Evolutionary conservation across 2,797 vertebrate species (phyloP).

Genomic region (Todus mexicanus): DNA sequence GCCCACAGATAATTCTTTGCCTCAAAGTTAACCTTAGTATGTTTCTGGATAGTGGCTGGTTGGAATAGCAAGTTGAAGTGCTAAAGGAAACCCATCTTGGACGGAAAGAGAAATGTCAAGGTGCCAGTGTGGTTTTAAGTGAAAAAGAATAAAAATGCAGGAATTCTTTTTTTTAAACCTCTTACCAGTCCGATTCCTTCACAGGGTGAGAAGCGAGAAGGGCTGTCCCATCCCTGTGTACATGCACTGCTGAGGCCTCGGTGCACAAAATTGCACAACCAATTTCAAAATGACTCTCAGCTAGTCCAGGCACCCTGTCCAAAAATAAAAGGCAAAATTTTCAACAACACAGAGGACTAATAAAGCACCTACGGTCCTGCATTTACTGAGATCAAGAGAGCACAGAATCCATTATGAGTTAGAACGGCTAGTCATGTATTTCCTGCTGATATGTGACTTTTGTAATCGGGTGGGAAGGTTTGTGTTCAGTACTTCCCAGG

Average conservation of each 20-base stretch:
- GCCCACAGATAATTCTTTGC: not conserved
- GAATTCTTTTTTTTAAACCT: not conserved
- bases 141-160: not conserved
- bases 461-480: not conserved
- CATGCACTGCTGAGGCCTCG: not conserved
- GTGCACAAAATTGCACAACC: not conserved
- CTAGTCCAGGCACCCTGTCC: not conserved
- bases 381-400: not conserved
- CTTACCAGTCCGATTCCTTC: not conserved
- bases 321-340: not conserved
- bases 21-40: not conserved
- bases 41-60: not conserved
- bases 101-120: not conserved
- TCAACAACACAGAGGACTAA: not conserved
- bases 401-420: not conserved
- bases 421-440: not conserved
- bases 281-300: not conserved
- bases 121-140: not conserved
- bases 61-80: not conserved
- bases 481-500: not conserved
- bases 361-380: not conserved
- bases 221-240: not conserved
- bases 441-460: not conserved
- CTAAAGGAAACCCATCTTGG: not conserved
- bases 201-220: not conserved